A percentile compares a stretch with the other conserved stretches of the same genome.
Evolutionary conservation across 2,113 vertebrate species (phyloP).

Genomic region (Struthio camelus): DNA sequence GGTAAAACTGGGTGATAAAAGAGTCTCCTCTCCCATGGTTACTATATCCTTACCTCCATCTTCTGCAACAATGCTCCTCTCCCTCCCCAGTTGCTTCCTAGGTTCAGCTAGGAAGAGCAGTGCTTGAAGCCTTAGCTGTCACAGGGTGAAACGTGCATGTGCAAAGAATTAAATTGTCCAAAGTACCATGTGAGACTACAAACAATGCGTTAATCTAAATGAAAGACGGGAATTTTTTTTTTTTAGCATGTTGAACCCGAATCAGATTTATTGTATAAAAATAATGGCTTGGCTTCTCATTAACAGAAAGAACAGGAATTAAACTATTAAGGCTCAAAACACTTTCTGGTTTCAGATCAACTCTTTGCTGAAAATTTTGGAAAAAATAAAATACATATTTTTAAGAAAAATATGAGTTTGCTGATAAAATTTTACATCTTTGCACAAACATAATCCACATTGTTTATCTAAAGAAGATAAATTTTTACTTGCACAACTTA

Average conservation of each 20-base stretch:
- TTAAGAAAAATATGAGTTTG: background rate
- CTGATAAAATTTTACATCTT: background rate
- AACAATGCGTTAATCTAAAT: accelerated
- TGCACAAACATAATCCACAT: background rate
- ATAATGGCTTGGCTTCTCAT: background rate
- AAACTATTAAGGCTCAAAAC: background rate
- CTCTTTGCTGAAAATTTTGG: background rate
- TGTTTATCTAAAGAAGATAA: background rate
- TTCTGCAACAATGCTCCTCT: background rate
- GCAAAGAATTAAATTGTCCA: background rate
- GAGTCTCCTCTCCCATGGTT: background rate
- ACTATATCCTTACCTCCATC: background rate
- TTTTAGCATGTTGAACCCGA: background rate
- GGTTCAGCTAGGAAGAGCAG: background rate
- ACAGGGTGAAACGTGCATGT: background rate
- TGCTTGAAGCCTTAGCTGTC: background rate
- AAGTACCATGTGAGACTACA: background rate
- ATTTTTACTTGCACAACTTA: background rate
- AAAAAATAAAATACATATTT: background rate
- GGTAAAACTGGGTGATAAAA: background rate
- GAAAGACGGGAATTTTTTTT: background rate
- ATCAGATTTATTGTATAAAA: background rate
- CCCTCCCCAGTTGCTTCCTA: background rate
- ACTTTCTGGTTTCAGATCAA: background rate
- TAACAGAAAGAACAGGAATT: background rate